Conservation (phyloP, 1,140 invertebrate genomes). For the Nomia melanderi region DNA sequence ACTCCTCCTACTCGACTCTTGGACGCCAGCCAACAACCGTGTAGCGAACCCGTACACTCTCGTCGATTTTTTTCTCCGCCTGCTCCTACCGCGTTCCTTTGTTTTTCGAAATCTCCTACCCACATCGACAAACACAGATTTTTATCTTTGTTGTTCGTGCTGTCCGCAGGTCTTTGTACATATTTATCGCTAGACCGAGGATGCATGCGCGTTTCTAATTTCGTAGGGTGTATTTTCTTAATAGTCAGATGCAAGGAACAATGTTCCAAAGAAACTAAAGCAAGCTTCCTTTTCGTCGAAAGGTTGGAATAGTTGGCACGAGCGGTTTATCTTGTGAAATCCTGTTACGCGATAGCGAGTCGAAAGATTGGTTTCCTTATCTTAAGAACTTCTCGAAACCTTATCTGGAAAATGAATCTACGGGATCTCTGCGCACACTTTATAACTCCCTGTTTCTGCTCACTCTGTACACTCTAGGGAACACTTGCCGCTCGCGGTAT, state of each 20-base stretch:
- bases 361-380: background rate
- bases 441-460: too few species aligned
- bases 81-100: background rate
- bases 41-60: background rate
- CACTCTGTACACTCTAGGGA: too few species aligned
- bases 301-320: too few species aligned
- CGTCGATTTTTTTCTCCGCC: background rate
- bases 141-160: background rate
- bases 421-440: background rate
- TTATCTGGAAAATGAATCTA: background rate
- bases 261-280: too few species aligned
- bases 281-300: too few species aligned
- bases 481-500: too few species aligned
- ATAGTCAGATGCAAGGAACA: too few species aligned
- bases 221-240: too few species aligned
- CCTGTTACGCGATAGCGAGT: too few species aligned
- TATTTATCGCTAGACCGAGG: background rate
- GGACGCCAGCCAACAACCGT: slow-evolving; percentile 15
- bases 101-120: background rate
- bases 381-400: background rate
- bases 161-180: background rate
- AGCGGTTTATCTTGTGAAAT: too few species aligned
- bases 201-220: too few species aligned
- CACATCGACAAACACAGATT: background rate
- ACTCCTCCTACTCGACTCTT: background rate